Percentiles rank a stretch among this genome's conserved stretches.
Evolutionary conservation across 2,888 invertebrate genomes (phyloP).

Genomic region (Hemicrepidius hirtus): DNA sequence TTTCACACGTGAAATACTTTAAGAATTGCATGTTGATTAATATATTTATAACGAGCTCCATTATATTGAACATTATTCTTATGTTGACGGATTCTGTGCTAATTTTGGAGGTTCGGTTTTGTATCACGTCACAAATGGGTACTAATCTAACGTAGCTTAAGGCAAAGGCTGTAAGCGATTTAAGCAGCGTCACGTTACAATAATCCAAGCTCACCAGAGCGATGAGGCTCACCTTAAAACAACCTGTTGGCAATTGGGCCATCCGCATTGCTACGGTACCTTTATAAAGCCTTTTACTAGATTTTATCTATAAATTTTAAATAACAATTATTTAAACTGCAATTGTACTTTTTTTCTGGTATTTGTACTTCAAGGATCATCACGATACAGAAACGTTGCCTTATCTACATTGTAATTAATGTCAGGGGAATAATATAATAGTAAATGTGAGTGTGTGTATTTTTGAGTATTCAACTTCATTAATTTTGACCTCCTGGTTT

Average conservation of each 20-base stretch:
- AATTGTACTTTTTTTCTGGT: constrained; percentile 5
- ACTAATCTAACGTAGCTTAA: constrained; percentile 19
- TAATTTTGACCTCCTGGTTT: neutral
- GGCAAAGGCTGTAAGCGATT: constrained; percentile 30
- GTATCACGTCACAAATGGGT: constrained; percentile 23
- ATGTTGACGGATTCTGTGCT: constrained; percentile 3
- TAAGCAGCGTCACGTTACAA: constrained; percentile 56
- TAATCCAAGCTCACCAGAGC: constrained; percentile 53
- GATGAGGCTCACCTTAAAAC: constrained; percentile 52
- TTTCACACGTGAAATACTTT: constrained; percentile 12
- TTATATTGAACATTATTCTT: neutral
- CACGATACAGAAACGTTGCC: neutral
- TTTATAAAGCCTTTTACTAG: constrained; percentile 33
- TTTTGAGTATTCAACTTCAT: neutral
- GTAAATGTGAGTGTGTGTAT: neutral
- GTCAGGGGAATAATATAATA: constrained; percentile 10
- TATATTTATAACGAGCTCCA: neutral
- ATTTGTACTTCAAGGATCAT: constrained; percentile 16
- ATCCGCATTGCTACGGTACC: constrained; percentile 34
- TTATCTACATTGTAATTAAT: constrained; percentile 17
- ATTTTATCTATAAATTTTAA: constrained; percentile 21
- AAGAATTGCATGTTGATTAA: constrained; percentile 4
- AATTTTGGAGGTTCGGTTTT: constrained; percentile 8
- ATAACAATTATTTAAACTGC: neutral
- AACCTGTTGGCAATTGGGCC: constrained; percentile 50